Base-by-base conservation (phyloP, 1,140 invertebrate genomes). In the Rhyacophila brunnea region DNA sequence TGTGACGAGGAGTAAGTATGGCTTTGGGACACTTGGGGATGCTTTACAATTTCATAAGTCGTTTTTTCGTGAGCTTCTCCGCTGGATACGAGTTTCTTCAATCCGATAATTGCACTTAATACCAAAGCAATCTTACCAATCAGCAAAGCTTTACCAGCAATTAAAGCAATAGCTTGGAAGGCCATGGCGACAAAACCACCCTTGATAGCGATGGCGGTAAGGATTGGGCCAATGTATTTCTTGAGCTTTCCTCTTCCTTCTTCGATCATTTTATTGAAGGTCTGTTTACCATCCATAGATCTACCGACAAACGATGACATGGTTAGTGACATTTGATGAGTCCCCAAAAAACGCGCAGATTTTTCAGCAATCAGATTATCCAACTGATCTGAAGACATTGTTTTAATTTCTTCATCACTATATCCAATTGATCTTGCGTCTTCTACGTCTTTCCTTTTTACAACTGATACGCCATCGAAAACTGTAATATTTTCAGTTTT, bases 21-120 rank as follows among this genome's bases (percentile, higher is more conserved):
- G 65, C 83, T 83, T 70, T 88, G 86, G 35, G 84, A 87, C 48
- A 89, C 84, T 64, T 90, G 85, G n/a, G 89, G 89, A 74, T 90
- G 87, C 70, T 92, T 91, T 13, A 92, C 85, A 68, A 92, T 90
- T 74, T 91, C 89, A 66, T 90, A 89, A 10, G 89, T 90, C 1
- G 88, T 91, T 70, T 90, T 91, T 68, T 90, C 88, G 45, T 84
- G 80, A 13, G 80, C 79, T 55, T 83, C 80, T 2, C 79, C 79
- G 34, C 78, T 73, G 4, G 82, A 77, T 0, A 88, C 81, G 15
- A 90, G 73, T 68, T 90, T 90, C 76, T 90, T 91, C 38, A 92
- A 74, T 0, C 87, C 88, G 38, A 91, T 81, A 35, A 90, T 87
- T 7, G 85, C 85, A 32, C 87, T 87, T 13, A 92, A 74, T 1